Evolutionary conservation across 2,888 invertebrate species (phyloP).

Genomic region (Spilarctia lutea): DNA sequence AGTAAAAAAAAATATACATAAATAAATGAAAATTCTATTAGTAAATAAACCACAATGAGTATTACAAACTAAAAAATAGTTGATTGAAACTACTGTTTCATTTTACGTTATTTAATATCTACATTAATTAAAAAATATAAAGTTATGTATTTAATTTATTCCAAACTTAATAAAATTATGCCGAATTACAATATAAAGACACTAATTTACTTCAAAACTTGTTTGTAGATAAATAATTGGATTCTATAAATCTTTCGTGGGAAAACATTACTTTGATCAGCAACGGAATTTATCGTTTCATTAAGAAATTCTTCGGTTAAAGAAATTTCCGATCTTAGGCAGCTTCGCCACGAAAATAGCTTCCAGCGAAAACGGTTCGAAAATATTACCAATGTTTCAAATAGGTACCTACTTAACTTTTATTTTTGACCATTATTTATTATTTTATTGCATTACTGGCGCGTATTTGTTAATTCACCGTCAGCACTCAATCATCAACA

Average conservation of each 20-base stretch:
- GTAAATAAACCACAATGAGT: neutral
- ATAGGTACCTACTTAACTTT: constrained; percentile 9
- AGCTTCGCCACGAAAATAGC: constrained; percentile 42
- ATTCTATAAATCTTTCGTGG: constrained; percentile 46
- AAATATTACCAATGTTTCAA: constrained; percentile 16
- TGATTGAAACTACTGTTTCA: too few species aligned
- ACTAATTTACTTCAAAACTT: constrained; percentile 36
- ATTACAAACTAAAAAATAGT: too few species aligned
- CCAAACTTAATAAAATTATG: constrained; percentile 28
- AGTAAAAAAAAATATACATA: neutral
- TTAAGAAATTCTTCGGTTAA: constrained; percentile 61
- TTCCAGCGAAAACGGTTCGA: constrained; percentile 35
- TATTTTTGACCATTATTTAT: constrained; percentile 25
- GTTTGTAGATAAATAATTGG: constrained; percentile 43
- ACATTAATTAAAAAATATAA: neutral
- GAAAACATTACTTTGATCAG: constrained; percentile 57
- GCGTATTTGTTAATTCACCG: constrained; percentile 42
- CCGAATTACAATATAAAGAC: constrained; percentile 31
- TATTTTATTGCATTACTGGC: constrained; percentile 19
- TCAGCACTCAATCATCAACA: constrained; percentile 38
- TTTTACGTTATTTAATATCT: neutral
- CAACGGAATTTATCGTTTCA: constrained; percentile 63
- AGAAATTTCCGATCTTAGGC: constrained; percentile 54
- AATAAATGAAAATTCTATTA: neutral
- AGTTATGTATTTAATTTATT: neutral